Evolutionary conservation across 2,888 invertebrate species (phyloP).

Genomic region (Drosophila multiciliata): DNA sequence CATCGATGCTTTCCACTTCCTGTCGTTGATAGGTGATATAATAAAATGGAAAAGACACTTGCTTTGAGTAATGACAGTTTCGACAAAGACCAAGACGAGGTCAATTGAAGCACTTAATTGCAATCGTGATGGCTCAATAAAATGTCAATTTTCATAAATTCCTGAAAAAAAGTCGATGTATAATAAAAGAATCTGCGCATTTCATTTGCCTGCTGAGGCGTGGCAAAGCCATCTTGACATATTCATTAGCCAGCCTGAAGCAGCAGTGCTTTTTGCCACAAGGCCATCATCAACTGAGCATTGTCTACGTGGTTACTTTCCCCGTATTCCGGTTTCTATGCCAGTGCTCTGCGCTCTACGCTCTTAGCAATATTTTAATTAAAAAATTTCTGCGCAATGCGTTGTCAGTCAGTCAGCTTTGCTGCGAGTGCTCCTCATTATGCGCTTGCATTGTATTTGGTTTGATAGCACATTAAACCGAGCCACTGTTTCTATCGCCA

Average conservation of each 20-base stretch:
- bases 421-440: slow-evolving; percentile 47
- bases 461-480: slow-evolving; percentile 34
- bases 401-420: slow-evolving; percentile 48
- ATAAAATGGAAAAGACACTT: not conserved
- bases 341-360: slow-evolving; percentile 32
- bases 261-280: slow-evolving; percentile 35
- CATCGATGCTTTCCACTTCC: not conserved
- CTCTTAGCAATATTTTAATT: slow-evolving; percentile 71
- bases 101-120: slow-evolving; percentile 57
- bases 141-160: slow-evolving; percentile 75
- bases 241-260: slow-evolving; percentile 60
- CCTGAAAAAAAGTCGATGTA: slow-evolving; percentile 40
- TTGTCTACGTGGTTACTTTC: slow-evolving; percentile 15
- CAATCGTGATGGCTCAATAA: slow-evolving; percentile 62
- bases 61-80: not conserved
- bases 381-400: slow-evolving; percentile 66
- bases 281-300: slow-evolving; percentile 34
- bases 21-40: not conserved
- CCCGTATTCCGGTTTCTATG: slow-evolving; percentile 16
- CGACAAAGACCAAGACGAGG: slow-evolving; percentile 1
- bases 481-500: not conserved
- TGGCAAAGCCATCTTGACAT: slow-evolving; percentile 66
- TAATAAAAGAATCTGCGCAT: slow-evolving; percentile 18
- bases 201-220: slow-evolving; percentile 36
- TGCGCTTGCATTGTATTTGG: slow-evolving; percentile 55